Base-by-base conservation (phyloP, 2,888 invertebrate species). In the Parelbella ahira region DNA sequence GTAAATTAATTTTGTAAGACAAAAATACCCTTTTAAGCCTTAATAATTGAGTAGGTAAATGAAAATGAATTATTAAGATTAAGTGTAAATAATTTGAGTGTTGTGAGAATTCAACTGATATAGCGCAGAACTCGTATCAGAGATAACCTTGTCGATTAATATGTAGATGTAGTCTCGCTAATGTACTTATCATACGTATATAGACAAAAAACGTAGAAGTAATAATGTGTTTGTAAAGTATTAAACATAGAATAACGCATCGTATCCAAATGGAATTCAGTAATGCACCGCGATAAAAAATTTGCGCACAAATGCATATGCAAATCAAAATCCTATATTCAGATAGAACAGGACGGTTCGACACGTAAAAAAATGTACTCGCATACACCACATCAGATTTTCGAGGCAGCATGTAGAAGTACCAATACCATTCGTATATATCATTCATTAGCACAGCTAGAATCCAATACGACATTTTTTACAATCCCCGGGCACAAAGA, bases 391-490 rank as follows among this genome's bases (percentile, higher is more conserved):
- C 75, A 76, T 75, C 70, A 74, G 76, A 75, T 74, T 78, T 80
- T 71, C 66, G 71, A 72, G 55, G 60, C 60, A 44, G 38, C 48
- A 48, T 55, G 53, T 51, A 55, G 51, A 48, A 47, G 65, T 62
- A 63, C 65, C 61, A 69, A 65, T 71, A 55, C 60, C 73, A 67
- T 65, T 66, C 70, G 65, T 79, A 82, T 80, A 82, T 86, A 87
- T 86, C 87, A 86, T 86, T 87, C 87, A 86, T 87, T 87, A 86
- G 84, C 73, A 70, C 71, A 74, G 77, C 83, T 76, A 79, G 82
- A 84, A 84, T 84, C 86, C 83, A 86, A 87, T 86, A 87, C 83
- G 87, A 86, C 84, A 84, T 84, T 87, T 87, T 87, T 84, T 84
- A 82, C 82, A 82, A 82, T 78, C 78, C 79, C 79, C 68, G 59